A percentile compares a stretch with the other conserved stretches of the same genome.
Conservation (phyloP, 1,140 invertebrate species). For the Ericerus pela region DNA sequence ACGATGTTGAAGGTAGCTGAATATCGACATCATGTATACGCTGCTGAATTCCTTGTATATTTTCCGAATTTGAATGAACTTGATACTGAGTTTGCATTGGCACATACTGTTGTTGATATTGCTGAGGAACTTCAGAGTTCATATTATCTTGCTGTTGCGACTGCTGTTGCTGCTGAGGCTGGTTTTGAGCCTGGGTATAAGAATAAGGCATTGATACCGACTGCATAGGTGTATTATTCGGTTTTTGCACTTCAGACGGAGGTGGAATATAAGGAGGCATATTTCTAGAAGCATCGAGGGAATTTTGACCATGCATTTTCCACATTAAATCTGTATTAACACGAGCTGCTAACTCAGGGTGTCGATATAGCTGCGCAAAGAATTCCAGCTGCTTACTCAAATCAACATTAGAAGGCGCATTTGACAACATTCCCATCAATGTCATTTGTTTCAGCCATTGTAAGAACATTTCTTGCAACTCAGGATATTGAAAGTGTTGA, state of each 20-base stretch:
- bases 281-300: background rate
- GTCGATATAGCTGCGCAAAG: background rate
- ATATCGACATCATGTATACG: background rate
- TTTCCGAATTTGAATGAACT: background rate
- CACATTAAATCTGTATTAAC: slow-evolving; percentile 1
- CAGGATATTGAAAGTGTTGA: background rate
- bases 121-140: too few relatives aligned
- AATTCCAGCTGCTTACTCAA: background rate
- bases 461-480: background rate
- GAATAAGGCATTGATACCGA: background rate
- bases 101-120: background rate
- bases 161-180: background rate
- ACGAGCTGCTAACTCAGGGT: background rate
- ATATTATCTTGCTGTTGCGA: too few relatives aligned
- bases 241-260: background rate
- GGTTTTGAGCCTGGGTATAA: background rate
- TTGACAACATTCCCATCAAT: background rate
- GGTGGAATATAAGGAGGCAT: background rate
- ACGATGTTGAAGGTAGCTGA: background rate
- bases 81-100: background rate
- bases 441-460: background rate
- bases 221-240: background rate
- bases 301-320: background rate
- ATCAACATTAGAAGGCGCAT: background rate
- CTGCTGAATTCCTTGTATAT: background rate